phyloP scores from a whole-genome alignment of 2,888 invertebrate genomes.

The Drosophila setosimentum region DNA sequence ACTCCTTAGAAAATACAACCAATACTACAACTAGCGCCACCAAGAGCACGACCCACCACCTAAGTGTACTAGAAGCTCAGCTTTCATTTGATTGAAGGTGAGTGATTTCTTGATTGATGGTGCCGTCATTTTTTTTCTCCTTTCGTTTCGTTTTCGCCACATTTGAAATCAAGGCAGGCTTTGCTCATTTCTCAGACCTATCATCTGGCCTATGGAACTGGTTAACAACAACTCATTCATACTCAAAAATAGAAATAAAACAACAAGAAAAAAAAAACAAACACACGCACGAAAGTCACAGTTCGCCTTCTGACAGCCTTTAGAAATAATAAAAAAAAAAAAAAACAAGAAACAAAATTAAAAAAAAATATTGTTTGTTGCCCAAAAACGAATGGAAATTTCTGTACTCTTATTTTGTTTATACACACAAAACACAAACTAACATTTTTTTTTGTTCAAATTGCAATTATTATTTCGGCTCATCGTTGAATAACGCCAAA shows the following conservation, averaged over 20 bases:
- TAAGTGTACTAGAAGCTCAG: constrained; percentile 39
- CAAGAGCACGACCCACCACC: constrained; percentile 33
- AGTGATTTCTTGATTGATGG: constrained; percentile 53
- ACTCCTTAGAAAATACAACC: constrained; percentile 34
- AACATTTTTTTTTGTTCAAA: neutral
- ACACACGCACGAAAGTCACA: constrained; percentile 31
- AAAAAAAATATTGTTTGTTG: neutral
- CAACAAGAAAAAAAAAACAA: constrained; percentile 1
- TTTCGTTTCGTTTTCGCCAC: constrained; percentile 25
- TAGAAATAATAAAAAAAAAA: no score
- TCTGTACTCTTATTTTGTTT: constrained; percentile 7
- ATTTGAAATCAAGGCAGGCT: constrained; percentile 43
- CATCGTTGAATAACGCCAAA: constrained; percentile 20
- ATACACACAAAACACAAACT: neutral
- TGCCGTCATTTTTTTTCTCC: constrained; percentile 21
- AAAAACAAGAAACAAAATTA: neutral
- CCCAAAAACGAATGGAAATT: constrained; percentile 9
- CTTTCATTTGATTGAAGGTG: constrained; percentile 55
- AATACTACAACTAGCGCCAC: constrained; percentile 32
- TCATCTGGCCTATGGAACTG: constrained; percentile 18
- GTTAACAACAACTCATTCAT: constrained; percentile 33
- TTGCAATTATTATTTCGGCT: constrained; percentile 26
- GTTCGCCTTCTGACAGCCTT: constrained; percentile 30
- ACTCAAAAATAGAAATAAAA: constrained; percentile 4
- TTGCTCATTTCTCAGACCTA: constrained; percentile 23